A percentile compares a stretch with the other conserved stretches of the same genome.
These are phyloP conservation scores for Synergus laeviventris DNA, from an alignment of 2,888 invertebrate genomes.

Conservation along the genomic window DNA sequence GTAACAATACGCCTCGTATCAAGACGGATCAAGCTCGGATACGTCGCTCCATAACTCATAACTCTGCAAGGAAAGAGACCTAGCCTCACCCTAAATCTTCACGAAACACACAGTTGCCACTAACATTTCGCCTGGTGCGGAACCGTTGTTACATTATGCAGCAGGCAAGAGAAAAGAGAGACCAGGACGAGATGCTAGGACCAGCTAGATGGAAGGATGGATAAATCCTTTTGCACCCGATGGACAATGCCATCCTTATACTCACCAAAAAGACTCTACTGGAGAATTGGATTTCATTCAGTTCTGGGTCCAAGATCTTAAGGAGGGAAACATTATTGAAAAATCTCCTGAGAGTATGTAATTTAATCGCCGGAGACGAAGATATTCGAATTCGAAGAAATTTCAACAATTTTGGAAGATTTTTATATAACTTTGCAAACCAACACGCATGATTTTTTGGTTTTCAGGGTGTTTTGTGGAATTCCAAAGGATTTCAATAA, in stretches of 20 bases:
- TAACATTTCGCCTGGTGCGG: conserved; percentile 65
- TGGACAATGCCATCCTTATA: conserved; percentile 58
- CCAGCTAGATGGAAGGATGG: conserved; percentile 53
- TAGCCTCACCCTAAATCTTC: conserved; percentile 69
- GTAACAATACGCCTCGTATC: conserved; percentile 69
- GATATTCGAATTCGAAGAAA: no score
- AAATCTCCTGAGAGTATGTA: background rate
- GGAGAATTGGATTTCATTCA: conserved; percentile 45
- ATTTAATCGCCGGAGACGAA: background rate
- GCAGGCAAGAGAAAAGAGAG: conserved; percentile 55
- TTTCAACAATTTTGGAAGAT: no score
- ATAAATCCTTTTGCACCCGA: conserved; percentile 68
- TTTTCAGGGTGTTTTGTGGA: no score
- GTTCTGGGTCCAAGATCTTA: background rate
- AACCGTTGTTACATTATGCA: conserved; percentile 71
- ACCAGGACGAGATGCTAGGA: conserved; percentile 41
- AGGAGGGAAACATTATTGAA: no score
- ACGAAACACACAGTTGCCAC: conserved; percentile 66
- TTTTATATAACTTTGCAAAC: no score
- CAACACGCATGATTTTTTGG: no score
- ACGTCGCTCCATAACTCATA: conserved; percentile 61
- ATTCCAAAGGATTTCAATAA: no score
- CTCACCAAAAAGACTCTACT: conserved; percentile 48
- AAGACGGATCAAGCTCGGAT: conserved; percentile 68
- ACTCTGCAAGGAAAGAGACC: conserved; percentile 50